A percentile compares a stretch with the other conserved stretches of the same genome.
These are phyloP conservation scores for Noctua janthe DNA, from an alignment of 2,888 invertebrate genomes.

Conservation along the genomic window DNA sequence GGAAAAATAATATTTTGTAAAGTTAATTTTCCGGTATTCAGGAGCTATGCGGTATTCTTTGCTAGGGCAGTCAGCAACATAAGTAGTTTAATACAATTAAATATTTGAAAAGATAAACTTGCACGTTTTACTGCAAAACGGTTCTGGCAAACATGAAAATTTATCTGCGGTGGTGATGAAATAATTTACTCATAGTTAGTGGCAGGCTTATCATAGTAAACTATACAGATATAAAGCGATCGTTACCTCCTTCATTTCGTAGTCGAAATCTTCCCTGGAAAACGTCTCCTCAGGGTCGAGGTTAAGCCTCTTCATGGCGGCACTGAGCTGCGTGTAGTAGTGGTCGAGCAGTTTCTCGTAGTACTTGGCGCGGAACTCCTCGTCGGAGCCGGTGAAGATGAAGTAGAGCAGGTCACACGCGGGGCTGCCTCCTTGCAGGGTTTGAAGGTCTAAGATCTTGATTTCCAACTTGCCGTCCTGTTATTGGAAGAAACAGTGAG, in stretches of 20 bases:
- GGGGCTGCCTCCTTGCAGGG: neutral
- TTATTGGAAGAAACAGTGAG: conserved; percentile 40
- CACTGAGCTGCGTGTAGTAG: conserved; percentile 71
- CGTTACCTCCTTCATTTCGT: neutral
- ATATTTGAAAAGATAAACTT: neutral
- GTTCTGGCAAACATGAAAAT: neutral
- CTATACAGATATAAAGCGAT: neutral
- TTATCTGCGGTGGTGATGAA: neutral
- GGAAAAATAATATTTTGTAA: neutral
- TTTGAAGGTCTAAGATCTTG: conserved; percentile 80
- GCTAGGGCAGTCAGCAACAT: neutral
- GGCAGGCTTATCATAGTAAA: neutral
- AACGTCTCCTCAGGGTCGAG: conserved; percentile 64
- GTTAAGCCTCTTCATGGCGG: conserved; percentile 60
- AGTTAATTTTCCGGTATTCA: neutral
- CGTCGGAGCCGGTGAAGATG: neutral
- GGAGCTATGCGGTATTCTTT: neutral
- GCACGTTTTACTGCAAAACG: neutral
- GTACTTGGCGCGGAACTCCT: conserved; percentile 44
- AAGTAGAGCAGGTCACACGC: conserved; percentile 1
- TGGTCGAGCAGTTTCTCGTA: conserved; percentile 67
- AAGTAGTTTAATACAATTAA: neutral
- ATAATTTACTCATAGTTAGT: neutral
- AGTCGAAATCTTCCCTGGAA: neutral
- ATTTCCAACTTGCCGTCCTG: conserved; percentile 73